Evolutionary conservation across 2,797 vertebrate genomes (phyloP).

Genomic region (Lithobates sylvaticus): DNA sequence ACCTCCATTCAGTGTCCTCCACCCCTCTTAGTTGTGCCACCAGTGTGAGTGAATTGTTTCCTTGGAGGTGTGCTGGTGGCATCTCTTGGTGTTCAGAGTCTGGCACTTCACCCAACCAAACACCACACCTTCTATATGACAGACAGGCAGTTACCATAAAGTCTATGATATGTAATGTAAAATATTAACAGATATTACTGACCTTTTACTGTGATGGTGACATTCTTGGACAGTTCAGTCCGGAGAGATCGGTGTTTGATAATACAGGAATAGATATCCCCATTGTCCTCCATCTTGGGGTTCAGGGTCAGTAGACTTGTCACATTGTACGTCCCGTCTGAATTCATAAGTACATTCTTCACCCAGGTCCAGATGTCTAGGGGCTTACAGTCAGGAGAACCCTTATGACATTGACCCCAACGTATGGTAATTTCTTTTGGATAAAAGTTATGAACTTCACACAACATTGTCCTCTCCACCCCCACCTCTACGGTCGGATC

Average conservation of each 20-base stretch:
- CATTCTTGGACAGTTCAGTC: neutral
- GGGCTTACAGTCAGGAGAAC: neutral
- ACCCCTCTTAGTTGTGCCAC: no score
- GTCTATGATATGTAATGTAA: neutral
- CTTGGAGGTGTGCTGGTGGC: no score
- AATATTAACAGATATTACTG: neutral
- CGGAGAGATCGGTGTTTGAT: slow-evolving; percentile 36
- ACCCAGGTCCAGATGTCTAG: slow-evolving; percentile 19
- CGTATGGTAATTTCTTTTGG: slow-evolving; percentile 53
- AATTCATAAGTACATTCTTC: slow-evolving; percentile 3
- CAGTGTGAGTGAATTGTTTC: no score
- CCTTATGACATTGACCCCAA: slow-evolving; percentile 29
- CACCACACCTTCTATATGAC: neutral
- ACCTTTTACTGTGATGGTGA: slow-evolving; percentile 48
- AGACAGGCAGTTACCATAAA: neutral
- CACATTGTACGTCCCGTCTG: slow-evolving; percentile 60
- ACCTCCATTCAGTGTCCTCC: no score
- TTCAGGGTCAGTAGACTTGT: slow-evolving; percentile 59
- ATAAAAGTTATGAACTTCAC: slow-evolving; percentile 59
- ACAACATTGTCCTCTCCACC: slow-evolving; percentile 5
- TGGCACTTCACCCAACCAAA: neutral
- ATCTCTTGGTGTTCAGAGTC: neutral
- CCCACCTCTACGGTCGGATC: neutral
- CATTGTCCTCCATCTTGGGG: slow-evolving; percentile 39
- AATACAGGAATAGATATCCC: slow-evolving; percentile 59